Base-by-base conservation (phyloP, 2,113 vertebrate species). In the Tachysurus fulvidraco region DNA sequence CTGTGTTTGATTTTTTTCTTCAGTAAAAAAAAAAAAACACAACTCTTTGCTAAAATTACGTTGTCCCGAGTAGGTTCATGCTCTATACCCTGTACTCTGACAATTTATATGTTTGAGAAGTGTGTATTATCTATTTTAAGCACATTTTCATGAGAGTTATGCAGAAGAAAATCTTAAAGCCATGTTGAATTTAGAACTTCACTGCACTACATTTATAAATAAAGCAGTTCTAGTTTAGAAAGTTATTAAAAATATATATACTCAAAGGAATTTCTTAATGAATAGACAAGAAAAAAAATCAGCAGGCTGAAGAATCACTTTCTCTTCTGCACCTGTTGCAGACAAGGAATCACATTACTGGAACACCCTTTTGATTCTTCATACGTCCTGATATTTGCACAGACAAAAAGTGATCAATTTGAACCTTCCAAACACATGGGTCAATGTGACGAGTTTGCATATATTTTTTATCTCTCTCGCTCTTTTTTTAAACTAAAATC, bases 321-420 rank as follows among this genome's bases (percentile, higher is more conserved):
- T 80, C 73, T 41, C 54, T 64, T 16, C 46, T 71, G 86, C 88
- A 91, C 90, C 86, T 91, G 90, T 89, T 91, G 89, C 89, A 85
- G 71, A 81, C n/a, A 52, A 55, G 82, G n/a, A 86, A 81, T 79
- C 83, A 50, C 71, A 76, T 57, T 44, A 64, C 60, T 50, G 71
- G 80, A 86, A 54, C 89, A 64, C 88, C 84, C 84, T 90, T 90
- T 88, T 88, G 89, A 90, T 90, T 86, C 84, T 86, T 87, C 77
- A 77, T 86, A 79, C 82, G 54, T 86, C 85, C 86, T 90, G 85
- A 90, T 90, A 86, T 90, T 90, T 88, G 89, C 89, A 55, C 67
- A 90, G 87, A 88, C 87, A 81, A 90, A 88, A 86, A 73, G 52
- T 90, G 87, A 90, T 90, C 89, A 90, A 88, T 90, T 87, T 69